phyloP scores from a whole-genome alignment of 2,797 vertebrate species.

The Gorsachius magnificus region DNA sequence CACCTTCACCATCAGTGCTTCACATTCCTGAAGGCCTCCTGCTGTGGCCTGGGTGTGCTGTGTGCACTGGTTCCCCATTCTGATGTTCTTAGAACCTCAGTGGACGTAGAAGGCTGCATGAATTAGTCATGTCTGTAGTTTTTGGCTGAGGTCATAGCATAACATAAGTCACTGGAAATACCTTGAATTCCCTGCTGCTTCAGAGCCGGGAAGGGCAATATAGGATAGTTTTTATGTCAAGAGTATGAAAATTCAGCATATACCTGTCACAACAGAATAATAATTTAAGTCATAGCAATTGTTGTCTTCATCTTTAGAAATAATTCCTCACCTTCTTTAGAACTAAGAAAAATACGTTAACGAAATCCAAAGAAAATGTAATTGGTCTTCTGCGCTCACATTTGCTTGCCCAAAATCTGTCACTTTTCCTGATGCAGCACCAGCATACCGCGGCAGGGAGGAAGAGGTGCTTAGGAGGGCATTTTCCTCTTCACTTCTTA shows the following conservation, averaged over 20 bases:
- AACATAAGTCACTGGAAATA: background rate
- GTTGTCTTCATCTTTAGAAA: background rate
- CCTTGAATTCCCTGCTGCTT: background rate
- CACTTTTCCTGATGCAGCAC: background rate
- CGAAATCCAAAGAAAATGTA: background rate
- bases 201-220: background rate
- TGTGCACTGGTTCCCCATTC: fast-evolving
- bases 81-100: background rate
- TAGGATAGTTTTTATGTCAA: background rate
- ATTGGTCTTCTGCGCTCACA: background rate
- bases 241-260: background rate
- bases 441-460: background rate
- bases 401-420: background rate
- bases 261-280: background rate
- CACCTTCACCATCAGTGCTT: background rate
- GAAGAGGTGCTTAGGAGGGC: background rate
- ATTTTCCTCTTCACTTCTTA: background rate
- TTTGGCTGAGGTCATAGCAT: background rate
- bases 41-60: background rate
- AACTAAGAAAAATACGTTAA: background rate
- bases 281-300: background rate
- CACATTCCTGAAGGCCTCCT: background rate
- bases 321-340: background rate
- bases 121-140: background rate
- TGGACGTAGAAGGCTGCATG: background rate